These are phyloP conservation scores for Galleria mellonella DNA, from an alignment of 1,140 invertebrate genomes.

Conservation along the genomic window DNA sequence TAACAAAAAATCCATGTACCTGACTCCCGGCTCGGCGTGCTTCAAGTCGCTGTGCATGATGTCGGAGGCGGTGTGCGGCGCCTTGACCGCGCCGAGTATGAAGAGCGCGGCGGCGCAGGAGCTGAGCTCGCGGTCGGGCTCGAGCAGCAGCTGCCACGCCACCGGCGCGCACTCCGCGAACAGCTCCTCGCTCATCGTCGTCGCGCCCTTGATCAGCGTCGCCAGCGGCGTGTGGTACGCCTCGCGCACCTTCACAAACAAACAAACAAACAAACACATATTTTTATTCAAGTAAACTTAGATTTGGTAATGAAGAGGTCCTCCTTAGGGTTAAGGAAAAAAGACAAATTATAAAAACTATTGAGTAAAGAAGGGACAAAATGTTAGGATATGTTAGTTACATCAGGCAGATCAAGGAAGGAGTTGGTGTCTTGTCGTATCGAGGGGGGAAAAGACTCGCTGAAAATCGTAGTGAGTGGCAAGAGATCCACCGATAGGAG, in stretches of 20 bases:
- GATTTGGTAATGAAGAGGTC: too few species aligned
- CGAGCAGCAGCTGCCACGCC: conserved; percentile 95
- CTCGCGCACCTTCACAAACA: conserved; percentile 85
- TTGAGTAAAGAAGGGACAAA: too few species aligned
- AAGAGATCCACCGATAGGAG: too few species aligned
- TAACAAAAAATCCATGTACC: conserved; percentile 66
- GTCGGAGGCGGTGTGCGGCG: conserved; percentile 89
- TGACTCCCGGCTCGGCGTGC: conserved; percentile 86
- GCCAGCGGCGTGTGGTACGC: conserved; percentile 94
- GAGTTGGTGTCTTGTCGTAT: too few species aligned
- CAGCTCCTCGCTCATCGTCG: conserved; percentile 90
- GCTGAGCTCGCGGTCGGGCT: conserved; percentile 85
- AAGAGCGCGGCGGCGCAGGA: conserved; percentile 91
- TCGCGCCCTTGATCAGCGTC: conserved; percentile 92
- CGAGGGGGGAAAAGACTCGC: too few species aligned
- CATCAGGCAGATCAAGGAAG: too few species aligned
- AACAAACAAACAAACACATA: too few species aligned
- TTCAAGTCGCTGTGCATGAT: conserved; percentile 92
- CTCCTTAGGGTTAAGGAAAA: too few species aligned
- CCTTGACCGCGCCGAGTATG: conserved; percentile 92
- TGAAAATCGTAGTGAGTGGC: too few species aligned
- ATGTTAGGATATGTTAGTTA: too few species aligned
- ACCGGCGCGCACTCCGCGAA: conserved; percentile 92
- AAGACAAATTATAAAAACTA: too few species aligned
- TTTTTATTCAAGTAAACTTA: too few species aligned